Conservation (phyloP, 2,113 vertebrate species). For the Heterotilapia buettikoferi region DNA sequence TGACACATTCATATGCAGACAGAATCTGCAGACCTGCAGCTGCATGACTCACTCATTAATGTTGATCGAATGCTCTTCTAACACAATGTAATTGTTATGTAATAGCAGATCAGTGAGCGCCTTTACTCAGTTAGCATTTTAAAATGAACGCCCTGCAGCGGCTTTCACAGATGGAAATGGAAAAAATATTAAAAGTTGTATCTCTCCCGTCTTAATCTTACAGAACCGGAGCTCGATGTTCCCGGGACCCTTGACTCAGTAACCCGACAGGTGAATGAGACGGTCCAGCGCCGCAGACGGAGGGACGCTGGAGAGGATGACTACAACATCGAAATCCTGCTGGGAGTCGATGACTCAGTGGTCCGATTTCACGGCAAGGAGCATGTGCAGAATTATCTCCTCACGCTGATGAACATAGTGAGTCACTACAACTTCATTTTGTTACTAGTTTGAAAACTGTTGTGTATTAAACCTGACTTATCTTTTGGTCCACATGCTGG, state of each 20-base stretch:
- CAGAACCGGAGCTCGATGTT: slow-evolving; percentile 71
- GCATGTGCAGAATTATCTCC: slow-evolving; percentile 98
- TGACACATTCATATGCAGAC: neutral
- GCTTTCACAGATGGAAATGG: neutral
- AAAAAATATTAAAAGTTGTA: fast-evolving
- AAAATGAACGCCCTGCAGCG: fast-evolving
- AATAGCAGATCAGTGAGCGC: neutral
- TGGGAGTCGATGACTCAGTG: slow-evolving; percentile 94
- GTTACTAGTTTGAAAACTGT: too few species aligned
- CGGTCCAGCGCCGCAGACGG: slow-evolving; percentile 55
- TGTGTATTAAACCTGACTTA: neutral
- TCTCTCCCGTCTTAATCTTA: neutral
- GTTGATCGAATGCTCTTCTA: neutral
- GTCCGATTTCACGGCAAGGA: slow-evolving; percentile 97
- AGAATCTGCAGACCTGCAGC: neutral
- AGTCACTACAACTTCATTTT: slow-evolving; percentile 44
- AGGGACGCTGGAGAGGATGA: slow-evolving; percentile 79
- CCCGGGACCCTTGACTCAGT: slow-evolving; percentile 64
- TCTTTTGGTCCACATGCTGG: neutral
- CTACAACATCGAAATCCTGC: slow-evolving; percentile 95
- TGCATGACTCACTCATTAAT: fast-evolving
- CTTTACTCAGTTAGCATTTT: neutral
- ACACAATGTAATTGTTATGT: neutral
- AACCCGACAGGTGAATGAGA: slow-evolving; percentile 76
- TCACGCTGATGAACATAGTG: slow-evolving; percentile 99